These are phyloP conservation scores for Melierax canorus DNA, from an alignment of 2,113 vertebrate species.

Conservation along the genomic window DNA sequence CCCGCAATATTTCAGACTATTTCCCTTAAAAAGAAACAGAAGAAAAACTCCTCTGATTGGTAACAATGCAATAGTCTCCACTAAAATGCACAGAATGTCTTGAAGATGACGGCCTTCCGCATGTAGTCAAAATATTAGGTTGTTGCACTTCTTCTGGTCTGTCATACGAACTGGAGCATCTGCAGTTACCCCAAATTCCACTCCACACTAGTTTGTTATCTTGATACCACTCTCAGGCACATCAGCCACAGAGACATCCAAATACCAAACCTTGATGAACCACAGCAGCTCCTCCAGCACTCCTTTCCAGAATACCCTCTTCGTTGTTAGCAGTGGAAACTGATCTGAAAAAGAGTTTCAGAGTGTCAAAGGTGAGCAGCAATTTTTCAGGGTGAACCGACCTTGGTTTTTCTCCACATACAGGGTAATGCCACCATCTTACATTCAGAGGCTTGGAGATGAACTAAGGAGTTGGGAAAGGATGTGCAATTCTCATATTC, in stretches of 20 bases:
- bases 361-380: not conserved
- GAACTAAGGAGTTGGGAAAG: not conserved
- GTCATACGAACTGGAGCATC: fast-evolving
- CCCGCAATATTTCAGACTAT: not conserved
- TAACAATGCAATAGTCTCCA: not conserved
- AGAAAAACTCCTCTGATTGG: not conserved
- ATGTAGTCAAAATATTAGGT: not conserved
- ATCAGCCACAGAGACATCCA: not conserved
- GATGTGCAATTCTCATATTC: not conserved
- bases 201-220: fast-evolving
- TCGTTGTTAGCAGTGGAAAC: slow-evolving; percentile 94
- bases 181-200: not conserved
- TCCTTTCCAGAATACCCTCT: slow-evolving; percentile 93
- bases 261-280: slow-evolving; percentile 89
- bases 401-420: fast-evolving
- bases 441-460: not conserved
- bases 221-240: not conserved
- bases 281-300: slow-evolving; percentile 94
- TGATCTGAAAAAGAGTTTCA: slow-evolving; percentile 78
- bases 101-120: not conserved
- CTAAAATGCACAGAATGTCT: not conserved
- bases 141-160: not conserved
- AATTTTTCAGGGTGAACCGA: not conserved
- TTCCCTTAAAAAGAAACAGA: not conserved
- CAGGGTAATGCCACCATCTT: not conserved